Percentiles rank a stretch among this genome's conserved stretches.
phyloP scores from a whole-genome alignment of 2,113 vertebrate genomes.

The Corythornis vintsioides region DNA sequence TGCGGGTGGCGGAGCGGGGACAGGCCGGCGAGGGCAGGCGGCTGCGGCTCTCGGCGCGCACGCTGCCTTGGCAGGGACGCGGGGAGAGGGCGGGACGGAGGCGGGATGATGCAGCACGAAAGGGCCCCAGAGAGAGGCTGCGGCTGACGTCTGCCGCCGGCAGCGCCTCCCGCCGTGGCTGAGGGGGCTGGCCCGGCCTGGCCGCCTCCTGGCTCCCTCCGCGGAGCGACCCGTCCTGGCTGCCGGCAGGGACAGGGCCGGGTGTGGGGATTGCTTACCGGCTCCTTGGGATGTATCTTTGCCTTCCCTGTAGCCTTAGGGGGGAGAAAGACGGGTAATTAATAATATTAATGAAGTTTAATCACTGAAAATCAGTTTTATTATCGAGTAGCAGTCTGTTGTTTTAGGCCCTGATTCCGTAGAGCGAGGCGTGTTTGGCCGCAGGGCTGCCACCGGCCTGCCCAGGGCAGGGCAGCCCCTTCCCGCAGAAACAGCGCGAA shows the following conservation, averaged over 20 bases:
- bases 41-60: not conserved
- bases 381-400: not conserved
- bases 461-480: not conserved
- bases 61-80: not conserved
- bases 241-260: not conserved
- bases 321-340: not conserved
- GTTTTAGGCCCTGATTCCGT: not conserved
- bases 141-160: slow-evolving; percentile 9
- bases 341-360: too few relatives aligned
- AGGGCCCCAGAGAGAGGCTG: slow-evolving; percentile 72
- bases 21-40: not conserved
- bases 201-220: not conserved
- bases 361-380: not conserved
- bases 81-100: slow-evolving; percentile 42
- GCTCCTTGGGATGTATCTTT: too few relatives aligned
- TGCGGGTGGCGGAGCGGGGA: not conserved
- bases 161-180: not conserved
- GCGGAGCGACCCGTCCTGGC: not conserved
- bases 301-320: not conserved
- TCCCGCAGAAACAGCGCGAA: too few relatives aligned
- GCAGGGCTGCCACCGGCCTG: not conserved
- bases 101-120: slow-evolving; percentile 83
- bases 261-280: not conserved
- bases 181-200: not conserved
- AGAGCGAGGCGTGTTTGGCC: not conserved